phyloP scores from a whole-genome alignment of 2,888 invertebrate genomes.

The Plebejus melissa region DNA sequence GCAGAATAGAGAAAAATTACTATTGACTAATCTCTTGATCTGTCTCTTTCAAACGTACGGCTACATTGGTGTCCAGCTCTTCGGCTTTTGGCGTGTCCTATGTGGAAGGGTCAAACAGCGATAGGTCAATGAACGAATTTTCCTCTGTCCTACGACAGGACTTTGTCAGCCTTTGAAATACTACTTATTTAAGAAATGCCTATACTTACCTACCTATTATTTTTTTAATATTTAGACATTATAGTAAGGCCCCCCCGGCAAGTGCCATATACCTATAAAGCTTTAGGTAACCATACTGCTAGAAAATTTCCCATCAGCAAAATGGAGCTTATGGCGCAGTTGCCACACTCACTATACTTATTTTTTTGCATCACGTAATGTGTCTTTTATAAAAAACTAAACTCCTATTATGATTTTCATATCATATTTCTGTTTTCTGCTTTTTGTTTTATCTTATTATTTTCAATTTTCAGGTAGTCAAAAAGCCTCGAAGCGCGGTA shows the following conservation, averaged over 20 bases:
- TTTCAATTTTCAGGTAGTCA: constrained; percentile 48
- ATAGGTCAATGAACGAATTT: not conserved
- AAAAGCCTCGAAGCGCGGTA: constrained; percentile 47
- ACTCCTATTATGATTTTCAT: no score
- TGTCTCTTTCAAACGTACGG: no score
- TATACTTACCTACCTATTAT: no score
- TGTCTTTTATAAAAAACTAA: no score
- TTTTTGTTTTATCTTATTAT: not conserved
- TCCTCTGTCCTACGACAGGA: not conserved
- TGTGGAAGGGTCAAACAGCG: not conserved
- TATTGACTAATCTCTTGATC: not conserved
- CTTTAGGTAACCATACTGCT: no score
- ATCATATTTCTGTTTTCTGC: not conserved
- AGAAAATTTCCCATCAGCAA: no score
- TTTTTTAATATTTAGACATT: no score
- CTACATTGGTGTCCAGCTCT: not conserved
- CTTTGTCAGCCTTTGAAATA: not conserved
- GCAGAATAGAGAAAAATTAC: not conserved
- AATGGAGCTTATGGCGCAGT: no score
- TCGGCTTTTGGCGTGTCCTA: not conserved
- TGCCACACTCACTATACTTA: no score
- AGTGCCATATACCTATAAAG: no score
- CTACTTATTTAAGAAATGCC: not conserved
- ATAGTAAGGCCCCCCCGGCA: no score
- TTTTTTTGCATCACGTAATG: no score